These are phyloP conservation scores for Lamprotornis superbus DNA, from an alignment of 2,113 vertebrate species.

Conservation along the genomic window DNA sequence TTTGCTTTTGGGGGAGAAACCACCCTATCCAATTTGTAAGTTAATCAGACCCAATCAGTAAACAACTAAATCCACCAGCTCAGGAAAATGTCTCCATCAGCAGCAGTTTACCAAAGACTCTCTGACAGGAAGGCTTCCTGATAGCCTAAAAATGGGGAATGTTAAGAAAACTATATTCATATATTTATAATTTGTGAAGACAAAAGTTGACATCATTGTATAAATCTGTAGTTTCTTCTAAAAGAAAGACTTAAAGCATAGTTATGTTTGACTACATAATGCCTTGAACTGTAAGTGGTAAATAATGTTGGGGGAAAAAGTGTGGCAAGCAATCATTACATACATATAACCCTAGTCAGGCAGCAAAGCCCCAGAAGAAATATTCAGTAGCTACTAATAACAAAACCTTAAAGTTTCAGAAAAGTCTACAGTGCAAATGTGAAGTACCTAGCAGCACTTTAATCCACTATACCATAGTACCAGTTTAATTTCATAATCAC, in stretches of 20 bases:
- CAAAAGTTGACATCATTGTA: background rate
- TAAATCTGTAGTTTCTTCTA: background rate
- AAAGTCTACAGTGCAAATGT: background rate
- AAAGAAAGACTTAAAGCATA: background rate
- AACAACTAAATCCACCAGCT: background rate
- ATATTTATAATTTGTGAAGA: background rate
- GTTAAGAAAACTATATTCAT: background rate
- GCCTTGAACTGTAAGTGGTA: background rate
- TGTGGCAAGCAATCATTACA: fast-evolving
- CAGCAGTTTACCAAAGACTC: background rate
- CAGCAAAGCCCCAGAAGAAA: background rate
- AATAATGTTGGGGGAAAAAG: fast-evolving
- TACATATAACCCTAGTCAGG: background rate
- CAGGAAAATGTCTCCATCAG: background rate
- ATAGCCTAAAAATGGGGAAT: background rate
- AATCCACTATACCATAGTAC: background rate
- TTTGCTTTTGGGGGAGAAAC: background rate
- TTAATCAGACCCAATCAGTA: background rate
- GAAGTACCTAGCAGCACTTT: background rate
- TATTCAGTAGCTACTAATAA: background rate
- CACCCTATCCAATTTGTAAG: background rate
- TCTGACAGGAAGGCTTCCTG: background rate
- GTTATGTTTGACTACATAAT: background rate
- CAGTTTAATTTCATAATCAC: background rate
- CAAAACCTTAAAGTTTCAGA: background rate